Conservation (phyloP, 2,113 vertebrate species). For the Martes martes region DNA sequence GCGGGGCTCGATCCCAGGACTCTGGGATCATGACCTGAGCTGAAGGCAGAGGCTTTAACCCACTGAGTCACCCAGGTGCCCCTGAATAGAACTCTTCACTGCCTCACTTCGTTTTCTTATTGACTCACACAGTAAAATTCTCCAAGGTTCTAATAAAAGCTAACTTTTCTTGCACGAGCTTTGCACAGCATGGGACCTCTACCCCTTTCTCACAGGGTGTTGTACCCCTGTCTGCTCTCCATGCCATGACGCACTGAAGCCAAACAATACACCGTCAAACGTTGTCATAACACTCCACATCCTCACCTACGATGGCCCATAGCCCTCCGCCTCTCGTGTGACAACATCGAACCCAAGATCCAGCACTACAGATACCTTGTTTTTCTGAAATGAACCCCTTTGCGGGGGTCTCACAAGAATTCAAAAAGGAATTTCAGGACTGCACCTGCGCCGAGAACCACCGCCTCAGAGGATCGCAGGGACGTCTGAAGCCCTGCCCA, state of each 20-base stretch:
- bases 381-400: neutral
- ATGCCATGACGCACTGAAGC: neutral
- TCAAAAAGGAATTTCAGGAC: neutral
- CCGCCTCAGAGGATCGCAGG: neutral
- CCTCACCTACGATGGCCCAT: neutral
- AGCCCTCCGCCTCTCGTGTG: neutral
- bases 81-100: neutral
- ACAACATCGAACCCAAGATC: neutral
- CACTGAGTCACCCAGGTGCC: too few relatives aligned
- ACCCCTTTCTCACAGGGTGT: neutral
- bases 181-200: neutral
- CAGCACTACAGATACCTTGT: neutral
- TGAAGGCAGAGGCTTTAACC: too few relatives aligned
- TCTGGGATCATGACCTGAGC: too few relatives aligned
- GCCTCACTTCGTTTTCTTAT: neutral
- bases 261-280: neutral
- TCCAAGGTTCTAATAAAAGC: neutral
- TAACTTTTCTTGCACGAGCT: neutral
- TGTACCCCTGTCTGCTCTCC: too few relatives aligned
- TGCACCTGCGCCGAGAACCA: neutral
- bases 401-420: neutral
- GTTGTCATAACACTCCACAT: neutral
- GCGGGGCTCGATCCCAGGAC: too few relatives aligned
- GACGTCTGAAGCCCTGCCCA: neutral
- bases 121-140: neutral